Conservation (phyloP, 2,113 vertebrate genomes). For the Hippocampus comes region DNA sequence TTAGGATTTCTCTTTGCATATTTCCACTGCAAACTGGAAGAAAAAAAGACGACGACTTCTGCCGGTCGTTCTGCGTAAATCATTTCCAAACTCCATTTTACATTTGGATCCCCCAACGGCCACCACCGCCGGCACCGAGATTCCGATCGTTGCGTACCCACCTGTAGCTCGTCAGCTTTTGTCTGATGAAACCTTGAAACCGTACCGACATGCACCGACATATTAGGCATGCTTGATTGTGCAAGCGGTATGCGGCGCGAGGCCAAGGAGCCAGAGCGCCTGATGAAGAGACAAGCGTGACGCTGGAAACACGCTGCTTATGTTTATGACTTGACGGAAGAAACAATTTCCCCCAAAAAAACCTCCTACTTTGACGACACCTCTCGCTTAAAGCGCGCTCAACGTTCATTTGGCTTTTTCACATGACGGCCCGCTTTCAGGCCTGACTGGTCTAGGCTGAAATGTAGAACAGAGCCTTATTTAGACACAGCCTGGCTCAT, state of each 20-base stretch:
- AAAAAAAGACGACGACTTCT: background rate
- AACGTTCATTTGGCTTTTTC: conserved; percentile 12
- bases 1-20: conserved; percentile 65
- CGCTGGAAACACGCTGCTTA: conserved; percentile 1
- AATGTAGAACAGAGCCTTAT: conserved; percentile 39
- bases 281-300: conserved; percentile 23
- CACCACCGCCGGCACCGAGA: background rate
- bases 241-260: conserved; percentile 60
- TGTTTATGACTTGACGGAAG: too few relatives aligned
- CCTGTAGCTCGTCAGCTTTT: conserved; percentile 13
- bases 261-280: conserved; percentile 27
- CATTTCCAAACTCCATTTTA: background rate
- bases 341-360: background rate
- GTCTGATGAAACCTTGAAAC: conserved; percentile 28
- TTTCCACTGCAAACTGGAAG: conserved; percentile 17
- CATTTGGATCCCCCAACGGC: background rate
- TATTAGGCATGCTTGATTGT: conserved; percentile 52
- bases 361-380: background rate
- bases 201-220: conserved; percentile 57
- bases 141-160: conserved; percentile 17
- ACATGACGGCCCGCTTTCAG: background rate
- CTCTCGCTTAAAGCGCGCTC: conserved; percentile 2
- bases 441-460: conserved; percentile 6
- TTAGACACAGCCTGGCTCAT: conserved; percentile 33
- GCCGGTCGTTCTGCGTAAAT: background rate